Percentiles rank a stretch among this genome's conserved stretches.
Evolutionary conservation across 2,888 invertebrate species (phyloP).

Genomic region (Xiphydria camelus): DNA sequence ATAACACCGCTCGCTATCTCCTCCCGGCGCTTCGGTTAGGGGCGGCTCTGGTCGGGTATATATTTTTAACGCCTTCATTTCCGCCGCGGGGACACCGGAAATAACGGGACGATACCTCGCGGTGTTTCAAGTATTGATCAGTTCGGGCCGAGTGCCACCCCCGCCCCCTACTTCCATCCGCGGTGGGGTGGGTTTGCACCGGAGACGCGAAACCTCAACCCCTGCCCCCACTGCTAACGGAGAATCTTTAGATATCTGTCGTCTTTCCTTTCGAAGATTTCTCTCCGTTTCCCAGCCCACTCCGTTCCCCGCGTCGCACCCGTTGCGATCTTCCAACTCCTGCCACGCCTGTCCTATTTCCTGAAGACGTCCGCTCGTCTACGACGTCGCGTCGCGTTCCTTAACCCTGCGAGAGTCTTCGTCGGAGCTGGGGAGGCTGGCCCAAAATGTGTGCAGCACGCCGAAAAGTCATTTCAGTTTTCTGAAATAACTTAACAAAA

Average conservation of each 20-base stretch:
- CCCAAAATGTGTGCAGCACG: too few relatives aligned
- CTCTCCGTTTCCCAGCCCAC: neutral
- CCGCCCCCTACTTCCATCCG: slow-evolving; percentile 27
- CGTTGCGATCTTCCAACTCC: too few relatives aligned
- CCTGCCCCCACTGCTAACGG: slow-evolving; percentile 7
- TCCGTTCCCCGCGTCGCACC: too few relatives aligned
- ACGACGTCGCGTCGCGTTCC: too few relatives aligned
- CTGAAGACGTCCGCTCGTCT: too few relatives aligned
- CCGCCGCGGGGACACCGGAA: slow-evolving; percentile 53
- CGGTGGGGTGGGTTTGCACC: slow-evolving; percentile 1
- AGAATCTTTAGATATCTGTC: slow-evolving; percentile 38
- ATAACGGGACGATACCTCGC: slow-evolving; percentile 56
- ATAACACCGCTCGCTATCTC: slow-evolving; percentile 38
- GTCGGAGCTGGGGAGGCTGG: too few relatives aligned
- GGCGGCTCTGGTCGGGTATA: slow-evolving; percentile 37
- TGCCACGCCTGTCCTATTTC: too few relatives aligned
- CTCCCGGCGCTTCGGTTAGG: slow-evolving; percentile 23
- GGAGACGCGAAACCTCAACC: neutral
- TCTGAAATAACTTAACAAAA: too few relatives aligned
- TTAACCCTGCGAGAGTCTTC: too few relatives aligned
- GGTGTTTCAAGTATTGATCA: slow-evolving; percentile 59
- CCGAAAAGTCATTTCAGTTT: too few relatives aligned
- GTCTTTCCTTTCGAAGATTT: slow-evolving; percentile 13
- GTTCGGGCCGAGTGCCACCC: slow-evolving; percentile 53
- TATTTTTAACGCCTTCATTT: slow-evolving; percentile 58